Evolutionary conservation across 2,888 invertebrate species (phyloP).

Genomic region (Campoplex nolae): DNA sequence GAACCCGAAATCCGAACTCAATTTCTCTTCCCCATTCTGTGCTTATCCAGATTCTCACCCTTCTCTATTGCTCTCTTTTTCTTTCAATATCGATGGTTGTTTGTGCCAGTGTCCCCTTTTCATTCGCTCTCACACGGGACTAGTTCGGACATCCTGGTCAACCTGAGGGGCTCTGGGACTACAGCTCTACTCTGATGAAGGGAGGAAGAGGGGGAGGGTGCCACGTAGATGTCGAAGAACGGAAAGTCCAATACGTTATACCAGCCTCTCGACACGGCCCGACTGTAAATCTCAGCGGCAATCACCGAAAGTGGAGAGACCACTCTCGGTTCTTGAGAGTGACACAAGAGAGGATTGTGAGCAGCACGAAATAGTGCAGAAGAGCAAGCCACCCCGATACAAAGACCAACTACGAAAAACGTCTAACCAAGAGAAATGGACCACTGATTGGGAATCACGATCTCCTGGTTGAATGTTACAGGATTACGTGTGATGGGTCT

Average conservation of each 20-base stretch:
- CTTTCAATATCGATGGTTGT: slow-evolving; percentile 26
- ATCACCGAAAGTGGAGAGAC: slow-evolving; percentile 80
- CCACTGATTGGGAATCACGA: slow-evolving; percentile 39
- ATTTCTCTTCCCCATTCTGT: slow-evolving; percentile 57
- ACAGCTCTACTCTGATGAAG: background rate
- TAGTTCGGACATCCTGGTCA: slow-evolving; percentile 60
- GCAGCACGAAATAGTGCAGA: slow-evolving; percentile 30
- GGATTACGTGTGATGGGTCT: background rate
- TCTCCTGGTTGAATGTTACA: slow-evolving; percentile 16
- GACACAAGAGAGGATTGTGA: slow-evolving; percentile 62
- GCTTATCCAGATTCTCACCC: slow-evolving; percentile 38
- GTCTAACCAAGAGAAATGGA: slow-evolving; percentile 49
- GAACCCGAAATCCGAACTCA: slow-evolving; percentile 56
- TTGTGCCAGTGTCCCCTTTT: slow-evolving; percentile 30
- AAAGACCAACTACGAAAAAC: slow-evolving; percentile 61
- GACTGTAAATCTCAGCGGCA: slow-evolving; percentile 80
- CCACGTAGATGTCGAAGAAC: slow-evolving; percentile 65
- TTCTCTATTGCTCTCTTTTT: slow-evolving; percentile 8
- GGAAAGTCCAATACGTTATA: slow-evolving; percentile 59
- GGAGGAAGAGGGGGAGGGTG: slow-evolving; percentile 17
- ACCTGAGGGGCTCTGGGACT: slow-evolving; percentile 53
- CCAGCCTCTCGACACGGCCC: slow-evolving; percentile 61
- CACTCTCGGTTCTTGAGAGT: slow-evolving; percentile 66
- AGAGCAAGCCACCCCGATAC: slow-evolving; percentile 47
- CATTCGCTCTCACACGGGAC: slow-evolving; percentile 42